These are phyloP conservation scores for Chymomyza procnemis DNA, from an alignment of 2,888 invertebrate genomes.

Conservation along the genomic window DNA sequence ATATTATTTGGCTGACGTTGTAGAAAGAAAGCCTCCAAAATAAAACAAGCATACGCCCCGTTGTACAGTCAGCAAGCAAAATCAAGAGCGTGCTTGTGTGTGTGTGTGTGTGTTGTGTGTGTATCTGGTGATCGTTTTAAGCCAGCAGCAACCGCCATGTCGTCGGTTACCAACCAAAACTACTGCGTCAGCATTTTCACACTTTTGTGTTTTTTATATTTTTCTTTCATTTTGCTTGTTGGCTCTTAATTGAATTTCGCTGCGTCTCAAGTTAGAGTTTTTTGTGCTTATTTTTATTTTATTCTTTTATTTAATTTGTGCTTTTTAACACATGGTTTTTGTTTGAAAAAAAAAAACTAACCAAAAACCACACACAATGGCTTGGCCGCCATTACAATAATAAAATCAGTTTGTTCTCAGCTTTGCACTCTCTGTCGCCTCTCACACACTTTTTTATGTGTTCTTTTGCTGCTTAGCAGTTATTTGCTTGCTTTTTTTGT, in stretches of 20 bases:
- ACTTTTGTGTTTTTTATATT: constrained; percentile 32
- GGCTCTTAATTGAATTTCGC: constrained; percentile 69
- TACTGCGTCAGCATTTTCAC: constrained; percentile 58
- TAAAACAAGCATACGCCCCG: constrained; percentile 73
- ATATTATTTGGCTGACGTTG: constrained; percentile 59
- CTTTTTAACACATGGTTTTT: constrained; percentile 32
- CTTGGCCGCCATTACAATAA: constrained; percentile 56
- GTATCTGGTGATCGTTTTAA: constrained; percentile 17
- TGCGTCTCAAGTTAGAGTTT: constrained; percentile 11
- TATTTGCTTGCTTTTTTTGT: background rate
- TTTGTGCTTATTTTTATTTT: too few species aligned
- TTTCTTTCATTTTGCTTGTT: constrained; percentile 48
- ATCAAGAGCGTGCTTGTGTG: constrained; percentile 17
- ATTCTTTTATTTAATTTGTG: constrained; percentile 26
- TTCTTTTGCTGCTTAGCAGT: too few species aligned
- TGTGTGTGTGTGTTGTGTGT: constrained; percentile 10
- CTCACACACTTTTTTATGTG: constrained; percentile 5
- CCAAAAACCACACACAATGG: constrained; percentile 64
- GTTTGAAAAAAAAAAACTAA: constrained; percentile 61
- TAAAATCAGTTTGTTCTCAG: constrained; percentile 25
- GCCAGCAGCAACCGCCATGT: constrained; percentile 18
- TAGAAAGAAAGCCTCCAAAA: constrained; percentile 59
- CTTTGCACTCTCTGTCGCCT: background rate
- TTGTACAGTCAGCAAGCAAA: constrained; percentile 54
- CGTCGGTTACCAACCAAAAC: constrained; percentile 27